Evolutionary conservation across 2,888 invertebrate genomes (phyloP).

Genomic region (Yponomeuta sedellus): DNA sequence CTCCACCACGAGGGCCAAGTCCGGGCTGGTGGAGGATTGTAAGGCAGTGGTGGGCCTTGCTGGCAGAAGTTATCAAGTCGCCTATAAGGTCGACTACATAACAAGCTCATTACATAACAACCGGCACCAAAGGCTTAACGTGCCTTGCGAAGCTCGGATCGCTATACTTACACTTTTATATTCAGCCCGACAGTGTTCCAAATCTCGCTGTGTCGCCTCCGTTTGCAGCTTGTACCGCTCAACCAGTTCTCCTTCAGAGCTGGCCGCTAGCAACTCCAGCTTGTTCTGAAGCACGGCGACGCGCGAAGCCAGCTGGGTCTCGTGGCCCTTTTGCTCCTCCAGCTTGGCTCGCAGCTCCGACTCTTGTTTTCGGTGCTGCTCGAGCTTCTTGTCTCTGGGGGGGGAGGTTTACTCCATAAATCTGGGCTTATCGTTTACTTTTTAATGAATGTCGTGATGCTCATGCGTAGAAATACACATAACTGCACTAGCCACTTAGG

Average conservation of each 20-base stretch:
- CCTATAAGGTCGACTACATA: no score
- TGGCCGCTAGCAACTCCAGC: constrained; percentile 46
- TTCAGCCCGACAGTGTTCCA: constrained; percentile 50
- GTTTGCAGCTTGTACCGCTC: constrained; percentile 53
- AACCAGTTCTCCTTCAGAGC: constrained; percentile 45
- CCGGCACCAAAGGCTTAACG: no score
- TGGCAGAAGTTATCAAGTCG: no score
- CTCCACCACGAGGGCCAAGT: no score
- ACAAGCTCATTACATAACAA: no score
- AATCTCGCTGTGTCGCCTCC: constrained; percentile 48
- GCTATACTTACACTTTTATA: constrained; percentile 46
- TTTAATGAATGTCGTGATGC: no score
- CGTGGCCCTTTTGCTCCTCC: constrained; percentile 59
- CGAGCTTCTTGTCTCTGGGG: constrained; percentile 57
- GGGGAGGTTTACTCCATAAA: not conserved
- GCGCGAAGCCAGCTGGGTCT: constrained; percentile 58
- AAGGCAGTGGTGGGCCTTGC: no score
- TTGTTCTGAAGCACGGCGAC: constrained; percentile 59
- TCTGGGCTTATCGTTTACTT: not conserved
- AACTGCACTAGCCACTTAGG: no score
- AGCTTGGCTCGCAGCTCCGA: constrained; percentile 50
- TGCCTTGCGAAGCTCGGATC: no score
- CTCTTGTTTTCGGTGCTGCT: constrained; percentile 60
- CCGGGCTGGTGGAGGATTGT: no score
- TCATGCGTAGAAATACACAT: no score